Evolutionary conservation across 2,113 vertebrate species (phyloP).

Genomic region (Thymallus thymallus): DNA sequence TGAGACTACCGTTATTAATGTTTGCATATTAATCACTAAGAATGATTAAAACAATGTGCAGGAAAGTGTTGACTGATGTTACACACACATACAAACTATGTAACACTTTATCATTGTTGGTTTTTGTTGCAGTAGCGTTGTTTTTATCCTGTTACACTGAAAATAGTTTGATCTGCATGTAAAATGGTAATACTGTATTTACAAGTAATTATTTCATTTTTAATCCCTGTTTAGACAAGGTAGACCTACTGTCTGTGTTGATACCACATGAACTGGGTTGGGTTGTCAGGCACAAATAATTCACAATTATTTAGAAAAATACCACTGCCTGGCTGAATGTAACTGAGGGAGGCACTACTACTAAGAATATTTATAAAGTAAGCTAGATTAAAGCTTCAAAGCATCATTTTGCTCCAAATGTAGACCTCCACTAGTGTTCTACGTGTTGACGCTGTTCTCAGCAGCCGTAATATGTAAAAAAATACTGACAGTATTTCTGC

Average conservation of each 20-base stretch:
- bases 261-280: slow-evolving; percentile 34
- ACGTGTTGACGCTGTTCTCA: neutral
- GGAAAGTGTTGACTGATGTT: neutral
- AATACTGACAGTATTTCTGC: neutral
- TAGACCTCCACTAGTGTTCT: neutral
- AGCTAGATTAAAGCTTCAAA: neutral
- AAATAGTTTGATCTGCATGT: slow-evolving; percentile 63
- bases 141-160: slow-evolving; percentile 50
- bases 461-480: neutral
- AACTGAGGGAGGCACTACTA: neutral
- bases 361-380: neutral
- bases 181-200: slow-evolving; percentile 42
- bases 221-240: slow-evolving; percentile 46
- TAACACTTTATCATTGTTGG: slow-evolving; percentile 1
- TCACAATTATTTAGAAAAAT: slow-evolving; percentile 22
- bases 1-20: neutral
- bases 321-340: too few relatives aligned
- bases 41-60: neutral
- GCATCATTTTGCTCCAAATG: neutral
- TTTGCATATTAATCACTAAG: neutral
- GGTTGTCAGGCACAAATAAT: slow-evolving; percentile 60
- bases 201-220: slow-evolving; percentile 34
- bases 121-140: slow-evolving; percentile 49
- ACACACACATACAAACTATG: neutral
- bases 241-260: slow-evolving; percentile 46